Percentiles rank a stretch among this genome's conserved stretches.
These are phyloP conservation scores for Lindbergichthys nudifrons DNA, from an alignment of 2,797 vertebrate genomes.

Conservation along the genomic window DNA sequence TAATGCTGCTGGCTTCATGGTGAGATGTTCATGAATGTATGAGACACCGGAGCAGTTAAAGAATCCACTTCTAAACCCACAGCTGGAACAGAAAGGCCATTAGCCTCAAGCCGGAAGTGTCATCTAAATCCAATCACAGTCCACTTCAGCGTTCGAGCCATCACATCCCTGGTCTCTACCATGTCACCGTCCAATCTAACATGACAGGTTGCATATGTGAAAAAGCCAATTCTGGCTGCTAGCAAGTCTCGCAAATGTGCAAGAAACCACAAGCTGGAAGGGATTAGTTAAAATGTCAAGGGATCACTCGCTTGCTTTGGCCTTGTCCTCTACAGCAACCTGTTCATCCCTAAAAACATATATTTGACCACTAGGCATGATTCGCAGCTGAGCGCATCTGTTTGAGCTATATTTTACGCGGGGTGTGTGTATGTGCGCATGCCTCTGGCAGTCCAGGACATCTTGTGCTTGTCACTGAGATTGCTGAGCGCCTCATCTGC, in stretches of 20 bases:
- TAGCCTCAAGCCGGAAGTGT: slow-evolving; percentile 78
- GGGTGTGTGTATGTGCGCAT: slow-evolving; percentile 55
- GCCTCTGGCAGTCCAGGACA: slow-evolving; percentile 89
- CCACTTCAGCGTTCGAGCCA: slow-evolving; percentile 86
- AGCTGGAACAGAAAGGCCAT: slow-evolving; percentile 83
- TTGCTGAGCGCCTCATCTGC: slow-evolving; percentile 80
- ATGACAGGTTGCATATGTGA: slow-evolving; percentile 97
- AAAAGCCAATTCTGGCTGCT: slow-evolving; percentile 97
- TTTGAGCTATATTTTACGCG: slow-evolving; percentile 61
- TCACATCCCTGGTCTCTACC: slow-evolving; percentile 76
- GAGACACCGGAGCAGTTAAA: slow-evolving; percentile 80
- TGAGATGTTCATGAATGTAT: slow-evolving; percentile 61
- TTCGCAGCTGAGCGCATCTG: slow-evolving; percentile 84
- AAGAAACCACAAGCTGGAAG: slow-evolving; percentile 92
- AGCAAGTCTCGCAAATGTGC: slow-evolving; percentile 92
- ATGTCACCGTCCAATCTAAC: slow-evolving; percentile 86
- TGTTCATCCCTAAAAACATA: slow-evolving; percentile 95
- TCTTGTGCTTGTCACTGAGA: slow-evolving; percentile 94
- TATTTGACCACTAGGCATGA: slow-evolving; percentile 90
- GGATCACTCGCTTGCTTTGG: slow-evolving; percentile 81
- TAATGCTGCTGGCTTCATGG: slow-evolving; percentile 56
- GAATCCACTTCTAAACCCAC: slow-evolving; percentile 75
- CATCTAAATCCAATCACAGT: slow-evolving; percentile 89
- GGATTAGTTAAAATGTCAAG: slow-evolving; percentile 98
- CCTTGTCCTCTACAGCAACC: slow-evolving; percentile 86